Base-by-base conservation (phyloP, 2,113 vertebrate species). In the Melospiza georgiana region DNA sequence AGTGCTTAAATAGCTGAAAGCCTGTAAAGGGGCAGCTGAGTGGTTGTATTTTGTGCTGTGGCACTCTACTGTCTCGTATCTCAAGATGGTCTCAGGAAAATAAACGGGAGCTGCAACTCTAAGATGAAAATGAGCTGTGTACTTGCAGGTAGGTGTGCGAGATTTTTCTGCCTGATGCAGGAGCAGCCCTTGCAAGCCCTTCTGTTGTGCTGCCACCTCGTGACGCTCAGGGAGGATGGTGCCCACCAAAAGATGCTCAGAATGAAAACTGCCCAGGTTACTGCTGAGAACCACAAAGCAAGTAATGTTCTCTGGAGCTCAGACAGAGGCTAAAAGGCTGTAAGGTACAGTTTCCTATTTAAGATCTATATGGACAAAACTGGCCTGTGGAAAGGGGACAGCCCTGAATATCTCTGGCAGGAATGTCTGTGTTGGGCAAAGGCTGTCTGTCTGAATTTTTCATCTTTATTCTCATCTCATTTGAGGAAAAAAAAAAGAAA, bases 201-300 rank as follows among this genome's bases (percentile, higher is more conserved):
- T 95, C 90, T 90, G 79, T 39, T 27, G 35, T 75, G 27, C 76
- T 92, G 93, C 95, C 93, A 94, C 58, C 95, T 96, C 25, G 65
- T 90, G 96, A 61, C n/a, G 3, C 41, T 48, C 12, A 1, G 65
- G 43, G 31, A 49, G 43, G 82, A 92, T 33, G 24, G 15, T 68
- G 66, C 31, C 65, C 15, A 12, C 76, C 31, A 59, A 33, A 68
- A 30, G 21, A 54, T 41, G 37, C 35, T 77, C 15, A 5, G 27
- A 31, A 24, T 19, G 12, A 20, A 68, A 28, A 25, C 35, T 23
- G 25, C n/a, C 24, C 7, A 0, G 9, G 30, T 10, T 61, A 21
- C 28, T 0, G 10, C 54, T 15, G 46, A 55, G 78, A 82, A 39
- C 4, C 12, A 21, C 8, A 68, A 62, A 25, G 23, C 55, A 54